Evolutionary conservation across 2,888 invertebrate genomes (phyloP).

Genomic region (Lottia scabra): DNA sequence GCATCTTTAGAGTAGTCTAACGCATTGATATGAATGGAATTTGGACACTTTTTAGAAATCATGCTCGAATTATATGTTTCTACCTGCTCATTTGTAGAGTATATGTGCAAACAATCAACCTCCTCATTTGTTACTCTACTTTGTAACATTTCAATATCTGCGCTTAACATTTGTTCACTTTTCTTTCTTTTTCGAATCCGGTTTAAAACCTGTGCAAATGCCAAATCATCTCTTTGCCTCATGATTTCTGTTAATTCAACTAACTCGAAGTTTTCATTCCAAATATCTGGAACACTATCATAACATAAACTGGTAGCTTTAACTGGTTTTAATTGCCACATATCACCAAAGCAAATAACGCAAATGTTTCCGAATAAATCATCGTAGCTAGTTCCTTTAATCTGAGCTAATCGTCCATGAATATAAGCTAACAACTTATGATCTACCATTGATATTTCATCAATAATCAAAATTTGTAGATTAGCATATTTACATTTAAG

Average conservation of each 20-base stretch:
- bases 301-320: no score
- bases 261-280: no score
- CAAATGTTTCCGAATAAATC: no score
- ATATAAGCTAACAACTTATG: constrained; percentile 9
- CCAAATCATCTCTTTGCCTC: not conserved
- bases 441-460: constrained; percentile 21
- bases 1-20: no score
- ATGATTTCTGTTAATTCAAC: no score
- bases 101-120: constrained; percentile 6
- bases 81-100: constrained; percentile 6
- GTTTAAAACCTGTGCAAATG: no score
- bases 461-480: constrained; percentile 19
- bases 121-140: not conserved
- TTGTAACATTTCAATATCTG: not conserved
- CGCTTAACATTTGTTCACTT: not conserved
- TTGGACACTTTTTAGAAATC: not conserved
- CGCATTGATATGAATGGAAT: not conserved
- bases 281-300: no score
- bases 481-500: constrained; percentile 12
- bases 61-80: constrained; percentile 4
- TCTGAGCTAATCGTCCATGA: constrained; percentile 17
- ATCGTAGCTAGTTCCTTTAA: no score
- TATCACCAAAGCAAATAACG: no score
- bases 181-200: constrained; percentile 7
- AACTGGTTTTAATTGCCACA: no score